Evolutionary conservation across 2,888 invertebrate species (phyloP).

Genomic region (Drosophila buzzatii): DNA sequence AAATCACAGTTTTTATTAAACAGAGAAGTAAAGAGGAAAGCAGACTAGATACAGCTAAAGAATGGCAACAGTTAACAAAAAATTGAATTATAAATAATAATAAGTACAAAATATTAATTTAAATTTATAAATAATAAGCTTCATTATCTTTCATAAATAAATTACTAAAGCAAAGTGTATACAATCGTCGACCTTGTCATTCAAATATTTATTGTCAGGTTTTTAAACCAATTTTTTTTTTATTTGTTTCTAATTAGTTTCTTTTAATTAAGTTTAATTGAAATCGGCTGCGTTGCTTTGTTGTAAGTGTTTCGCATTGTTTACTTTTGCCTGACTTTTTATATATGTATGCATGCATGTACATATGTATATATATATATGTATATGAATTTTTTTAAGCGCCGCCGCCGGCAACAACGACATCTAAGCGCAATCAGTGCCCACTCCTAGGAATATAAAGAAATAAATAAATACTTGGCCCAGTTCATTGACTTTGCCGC

Average conservation of each 20-base stretch:
- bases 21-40: neutral
- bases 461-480: constrained; percentile 23
- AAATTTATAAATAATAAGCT: neutral
- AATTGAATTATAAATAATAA: too few species aligned
- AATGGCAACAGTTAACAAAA: too few species aligned
- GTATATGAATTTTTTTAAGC: constrained; percentile 8
- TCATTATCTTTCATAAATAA: neutral
- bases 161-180: neutral
- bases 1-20: neutral
- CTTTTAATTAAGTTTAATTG: constrained; percentile 51
- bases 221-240: constrained; percentile 1
- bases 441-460: constrained; percentile 19
- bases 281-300: constrained; percentile 38
- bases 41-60: too few species aligned
- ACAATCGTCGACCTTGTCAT: too few species aligned
- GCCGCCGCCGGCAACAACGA: constrained; percentile 23
- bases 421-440: constrained; percentile 47
- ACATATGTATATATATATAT: neutral
- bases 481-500: constrained; percentile 52
- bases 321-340: constrained; percentile 8
- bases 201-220: neutral
- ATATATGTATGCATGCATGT: too few species aligned
- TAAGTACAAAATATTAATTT: too few species aligned
- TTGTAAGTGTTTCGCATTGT: constrained; percentile 22
- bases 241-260: constrained; percentile 47